Base-by-base conservation (phyloP, 37 sponge, comb jelly and placozoan species). In the Chondrosia reniformis region DNA sequence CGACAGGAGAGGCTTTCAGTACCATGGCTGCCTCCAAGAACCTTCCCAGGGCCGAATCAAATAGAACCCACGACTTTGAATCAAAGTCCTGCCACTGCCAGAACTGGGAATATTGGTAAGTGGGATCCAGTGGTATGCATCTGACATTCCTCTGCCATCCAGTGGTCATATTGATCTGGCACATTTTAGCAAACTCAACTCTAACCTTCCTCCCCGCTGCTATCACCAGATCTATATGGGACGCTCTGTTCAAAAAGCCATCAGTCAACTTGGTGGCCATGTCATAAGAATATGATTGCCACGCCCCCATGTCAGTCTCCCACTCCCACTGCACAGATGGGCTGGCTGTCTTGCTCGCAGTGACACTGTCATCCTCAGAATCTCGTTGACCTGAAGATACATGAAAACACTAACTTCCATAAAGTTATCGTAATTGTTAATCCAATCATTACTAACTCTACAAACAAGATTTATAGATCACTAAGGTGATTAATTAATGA, bases 21-120 rank as follows among this genome's bases (percentile, higher is more conserved):
- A 81, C 17, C 13, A 38, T 31, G 36, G 79, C 79, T 0, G 85
- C 89, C n/a, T 72, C 74, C 44, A 89, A 33, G 41, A 89, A 66
- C 27, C 85, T 38, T 25, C 69, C 64, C 7, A 66, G 33, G 15
- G 46, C 42, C 2, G 63, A 21, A 58, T 27, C 25, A 59, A 33
- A 37, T 0, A 36, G 36, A 42, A 45, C 63, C 91, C 91, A 91
- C 21, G 21, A 64, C 36, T 4, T 49, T 7, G 76, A 73, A 25
- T 32, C 45, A 45, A 45, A 58, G 46, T 83, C 81, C 67, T 86
- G 22, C 91, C 91, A 86, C 63, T 91, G 87, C 91, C 91, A 91
- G 36, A 77, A 39, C 24, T 64, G 36, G 1, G 71, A 45, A 28
- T 33, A 58, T 64, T 33, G 62, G 25, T 34, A 41, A 32, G 45